These are phyloP conservation scores for Scopus umbretta DNA, from an alignment of 2,113 vertebrate genomes.

Conservation along the genomic window DNA sequence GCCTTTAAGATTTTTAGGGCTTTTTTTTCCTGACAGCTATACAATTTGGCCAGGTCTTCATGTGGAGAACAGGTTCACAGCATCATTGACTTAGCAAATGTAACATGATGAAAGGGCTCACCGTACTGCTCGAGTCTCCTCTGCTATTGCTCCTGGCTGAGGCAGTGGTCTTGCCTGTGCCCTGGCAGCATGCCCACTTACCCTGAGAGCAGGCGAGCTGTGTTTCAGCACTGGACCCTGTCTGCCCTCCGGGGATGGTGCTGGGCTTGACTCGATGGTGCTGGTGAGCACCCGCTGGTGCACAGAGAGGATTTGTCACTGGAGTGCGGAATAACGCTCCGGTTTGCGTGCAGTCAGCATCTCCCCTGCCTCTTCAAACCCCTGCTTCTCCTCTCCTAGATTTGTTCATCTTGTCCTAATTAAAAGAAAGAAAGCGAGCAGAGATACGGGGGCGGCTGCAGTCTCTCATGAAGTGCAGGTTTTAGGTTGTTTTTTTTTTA, in stretches of 20 bases:
- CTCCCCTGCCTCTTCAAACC: not conserved
- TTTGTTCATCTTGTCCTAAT: not conserved
- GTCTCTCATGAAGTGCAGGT: not conserved
- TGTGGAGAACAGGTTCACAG: not conserved
- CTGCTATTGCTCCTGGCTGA: not conserved
- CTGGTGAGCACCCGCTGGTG: fast-evolving
- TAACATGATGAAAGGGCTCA: not conserved
- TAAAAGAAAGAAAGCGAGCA: not conserved
- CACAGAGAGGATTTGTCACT: not conserved
- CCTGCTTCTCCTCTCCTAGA: not conserved
- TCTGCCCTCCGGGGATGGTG: fast-evolving
- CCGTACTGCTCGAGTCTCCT: not conserved
- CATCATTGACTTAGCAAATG: not conserved
- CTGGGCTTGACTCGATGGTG: not conserved
- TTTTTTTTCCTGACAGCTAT: not conserved
- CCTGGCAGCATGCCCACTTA: not conserved
- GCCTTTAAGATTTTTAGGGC: not conserved
- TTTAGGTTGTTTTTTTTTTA: not conserved
- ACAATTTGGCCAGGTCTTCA: not conserved
- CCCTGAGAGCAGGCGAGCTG: not conserved
- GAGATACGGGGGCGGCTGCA: not conserved
- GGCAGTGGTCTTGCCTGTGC: not conserved
- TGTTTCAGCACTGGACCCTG: not conserved
- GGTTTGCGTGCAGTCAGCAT: not conserved
- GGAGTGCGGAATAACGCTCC: not conserved